phyloP scores from a whole-genome alignment of 2,113 vertebrate species.

The Thomomys bottae region DNA sequence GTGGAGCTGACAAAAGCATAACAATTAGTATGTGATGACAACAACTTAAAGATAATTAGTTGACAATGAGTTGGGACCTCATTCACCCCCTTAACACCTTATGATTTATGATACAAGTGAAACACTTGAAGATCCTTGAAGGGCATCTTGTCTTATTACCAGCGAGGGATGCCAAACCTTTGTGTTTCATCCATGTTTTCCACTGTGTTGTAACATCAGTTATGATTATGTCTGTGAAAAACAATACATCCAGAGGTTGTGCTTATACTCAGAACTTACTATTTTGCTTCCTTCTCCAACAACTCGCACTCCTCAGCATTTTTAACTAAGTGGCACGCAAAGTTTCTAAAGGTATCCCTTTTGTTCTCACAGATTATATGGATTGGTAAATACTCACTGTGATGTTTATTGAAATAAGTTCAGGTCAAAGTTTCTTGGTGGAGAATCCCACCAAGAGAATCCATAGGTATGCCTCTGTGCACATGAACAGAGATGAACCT shows the following conservation, averaged over 20 bases:
- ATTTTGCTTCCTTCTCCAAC: conserved; percentile 3
- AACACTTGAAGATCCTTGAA: conserved; percentile 70
- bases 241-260: conserved; percentile 10
- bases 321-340: background rate
- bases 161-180: background rate
- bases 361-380: background rate
- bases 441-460: background rate
- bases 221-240: conserved; percentile 8
- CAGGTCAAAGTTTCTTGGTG: background rate
- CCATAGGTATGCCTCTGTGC: background rate
- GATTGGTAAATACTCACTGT: background rate
- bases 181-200: background rate
- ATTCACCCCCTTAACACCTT: conserved; percentile 89
- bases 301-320: background rate
- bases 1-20: conserved; percentile 75
- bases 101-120: conserved; percentile 83
- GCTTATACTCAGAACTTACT: conserved; percentile 5
- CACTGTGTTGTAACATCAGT: background rate
- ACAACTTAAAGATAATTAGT: conserved; percentile 89
- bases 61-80: conserved; percentile 89
- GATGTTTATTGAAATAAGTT: conserved; percentile 35
- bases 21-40: conserved; percentile 88
- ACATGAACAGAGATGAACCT: background rate
- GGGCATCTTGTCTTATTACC: conserved; percentile 59
- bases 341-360: background rate